Evolutionary conservation across 2,113 vertebrate genomes (phyloP).

Genomic region (Ancistrus triradiatus): DNA sequence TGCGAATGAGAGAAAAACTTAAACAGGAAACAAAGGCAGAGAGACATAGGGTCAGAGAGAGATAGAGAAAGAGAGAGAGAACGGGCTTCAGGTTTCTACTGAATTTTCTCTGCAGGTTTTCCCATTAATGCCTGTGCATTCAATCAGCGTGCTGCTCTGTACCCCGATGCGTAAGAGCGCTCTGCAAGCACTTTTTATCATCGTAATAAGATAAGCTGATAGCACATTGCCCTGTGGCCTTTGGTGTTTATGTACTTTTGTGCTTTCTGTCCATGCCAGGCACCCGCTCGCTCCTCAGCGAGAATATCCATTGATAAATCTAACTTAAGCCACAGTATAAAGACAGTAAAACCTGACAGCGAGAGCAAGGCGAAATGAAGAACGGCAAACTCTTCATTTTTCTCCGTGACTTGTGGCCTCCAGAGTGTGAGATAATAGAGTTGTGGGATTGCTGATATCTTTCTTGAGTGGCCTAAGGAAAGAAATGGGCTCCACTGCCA

Average conservation of each 20-base stretch:
- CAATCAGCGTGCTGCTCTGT: background rate
- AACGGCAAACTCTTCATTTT: slow-evolving; percentile 29
- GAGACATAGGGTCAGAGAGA: too few species aligned
- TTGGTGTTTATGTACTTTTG: slow-evolving; percentile 12
- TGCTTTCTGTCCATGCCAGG: slow-evolving; percentile 5
- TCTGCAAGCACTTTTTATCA: slow-evolving; percentile 12
- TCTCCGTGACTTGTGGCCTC: slow-evolving; percentile 24
- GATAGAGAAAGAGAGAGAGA: background rate
- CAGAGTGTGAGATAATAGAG: slow-evolving; percentile 23
- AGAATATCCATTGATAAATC: slow-evolving; percentile 10
- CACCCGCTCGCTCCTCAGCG: background rate
- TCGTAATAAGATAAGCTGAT: slow-evolving; percentile 26
- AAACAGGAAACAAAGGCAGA: background rate
- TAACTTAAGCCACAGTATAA: slow-evolving; percentile 13
- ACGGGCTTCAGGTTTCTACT: background rate
- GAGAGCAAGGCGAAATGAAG: slow-evolving; percentile 14
- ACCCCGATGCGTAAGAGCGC: slow-evolving; percentile 1
- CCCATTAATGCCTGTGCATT: slow-evolving; percentile 4
- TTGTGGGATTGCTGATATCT: slow-evolving; percentile 29
- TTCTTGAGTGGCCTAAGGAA: slow-evolving; percentile 26
- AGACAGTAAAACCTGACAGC: slow-evolving; percentile 25
- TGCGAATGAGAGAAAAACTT: background rate
- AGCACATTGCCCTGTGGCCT: slow-evolving; percentile 7
- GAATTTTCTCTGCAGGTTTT: slow-evolving; percentile 6
- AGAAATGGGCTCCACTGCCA: slow-evolving; percentile 12